Conservation (phyloP, 1,140 invertebrate species). For the Tachypleus tridentatus region DNA sequence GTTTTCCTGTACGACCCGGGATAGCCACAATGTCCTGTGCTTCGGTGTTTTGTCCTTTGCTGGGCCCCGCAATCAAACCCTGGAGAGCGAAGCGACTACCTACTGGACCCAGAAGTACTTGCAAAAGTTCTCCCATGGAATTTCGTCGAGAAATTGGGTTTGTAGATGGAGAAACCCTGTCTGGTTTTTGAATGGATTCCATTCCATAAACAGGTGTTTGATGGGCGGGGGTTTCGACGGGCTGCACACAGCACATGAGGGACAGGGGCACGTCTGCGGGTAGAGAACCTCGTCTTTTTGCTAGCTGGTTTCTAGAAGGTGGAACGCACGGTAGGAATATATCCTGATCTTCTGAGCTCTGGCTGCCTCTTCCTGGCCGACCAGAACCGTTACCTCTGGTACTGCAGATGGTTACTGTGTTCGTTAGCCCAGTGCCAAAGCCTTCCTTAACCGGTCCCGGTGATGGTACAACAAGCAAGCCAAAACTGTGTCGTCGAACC, state of each 20-base stretch:
- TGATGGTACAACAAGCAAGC: not conserved
- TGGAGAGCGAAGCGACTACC: not conserved
- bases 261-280: conserved; percentile 4
- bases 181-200: not conserved
- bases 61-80: not conserved
- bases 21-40: not conserved
- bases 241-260: not conserved
- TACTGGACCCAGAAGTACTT: not conserved
- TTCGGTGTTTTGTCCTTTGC: not conserved
- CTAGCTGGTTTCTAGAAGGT: not conserved
- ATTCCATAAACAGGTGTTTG: not conserved
- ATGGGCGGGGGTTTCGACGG: not conserved
- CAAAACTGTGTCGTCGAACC: conserved; percentile 4
- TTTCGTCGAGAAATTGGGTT: not conserved
- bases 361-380: not conserved
- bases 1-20: not conserved
- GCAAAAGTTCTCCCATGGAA: not conserved
- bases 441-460: not conserved
- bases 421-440: not conserved
- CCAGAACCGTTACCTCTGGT: not conserved
- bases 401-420: conserved; percentile 1
- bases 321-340: not conserved
- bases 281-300: conserved; percentile 4
- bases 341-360: not conserved
- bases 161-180: not conserved